Percentiles rank a stretch among this genome's conserved stretches.
Conservation (phyloP, 1,140 invertebrate genomes). For the Trichonephila clavipes region DNA sequence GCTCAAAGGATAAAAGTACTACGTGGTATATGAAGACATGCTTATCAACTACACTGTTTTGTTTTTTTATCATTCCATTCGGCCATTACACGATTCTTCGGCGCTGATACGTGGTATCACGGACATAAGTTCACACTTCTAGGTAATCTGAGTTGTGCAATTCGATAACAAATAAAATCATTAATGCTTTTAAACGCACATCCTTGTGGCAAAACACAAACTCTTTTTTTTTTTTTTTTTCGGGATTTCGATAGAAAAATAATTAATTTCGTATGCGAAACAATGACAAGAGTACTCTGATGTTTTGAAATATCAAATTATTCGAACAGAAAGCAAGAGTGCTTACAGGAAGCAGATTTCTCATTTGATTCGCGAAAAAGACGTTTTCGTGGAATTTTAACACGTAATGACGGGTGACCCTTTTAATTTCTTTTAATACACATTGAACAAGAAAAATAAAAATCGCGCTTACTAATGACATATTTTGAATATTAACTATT, state of each 20-base stretch:
- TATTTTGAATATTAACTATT: too few species aligned
- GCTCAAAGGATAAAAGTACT: neutral
- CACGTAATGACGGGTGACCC: neutral
- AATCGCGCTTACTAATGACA: too few species aligned
- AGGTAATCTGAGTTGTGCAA: neutral
- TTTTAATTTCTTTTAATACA: neutral
- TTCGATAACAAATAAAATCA: neutral
- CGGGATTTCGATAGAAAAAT: neutral
- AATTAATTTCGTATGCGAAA: neutral
- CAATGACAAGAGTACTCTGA: neutral
- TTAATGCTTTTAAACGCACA: neutral
- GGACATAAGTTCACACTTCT: neutral
- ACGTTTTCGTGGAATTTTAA: neutral
- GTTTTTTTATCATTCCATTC: neutral
- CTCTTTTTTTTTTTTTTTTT: neutral
- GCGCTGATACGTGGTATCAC: neutral
- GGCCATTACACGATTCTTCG: neutral
- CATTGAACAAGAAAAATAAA: neutral
- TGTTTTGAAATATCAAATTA: neutral
- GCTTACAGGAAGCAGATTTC: neutral
- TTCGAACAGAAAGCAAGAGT: neutral
- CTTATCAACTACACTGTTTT: constrained; percentile 4
- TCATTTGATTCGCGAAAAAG: neutral
- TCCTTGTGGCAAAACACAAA: neutral
- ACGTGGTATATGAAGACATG: constrained; percentile 5